Conservation (phyloP, 92 coral and sea anemone species). For the Umimayanthus chanpuru region DNA sequence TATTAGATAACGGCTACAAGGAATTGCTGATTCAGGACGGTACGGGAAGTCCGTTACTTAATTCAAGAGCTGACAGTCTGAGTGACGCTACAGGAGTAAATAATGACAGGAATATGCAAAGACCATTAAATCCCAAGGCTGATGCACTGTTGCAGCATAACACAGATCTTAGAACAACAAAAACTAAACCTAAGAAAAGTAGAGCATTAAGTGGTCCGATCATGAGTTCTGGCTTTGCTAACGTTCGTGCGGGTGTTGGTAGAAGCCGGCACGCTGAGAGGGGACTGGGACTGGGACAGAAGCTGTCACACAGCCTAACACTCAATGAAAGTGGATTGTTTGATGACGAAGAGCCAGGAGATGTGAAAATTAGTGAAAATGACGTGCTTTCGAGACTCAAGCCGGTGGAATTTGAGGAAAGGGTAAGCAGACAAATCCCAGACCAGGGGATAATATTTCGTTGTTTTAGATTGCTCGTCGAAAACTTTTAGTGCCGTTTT, state of each 20-base stretch:
- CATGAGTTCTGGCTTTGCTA: constrained; percentile 33
- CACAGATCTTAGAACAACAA: constrained; percentile 17
- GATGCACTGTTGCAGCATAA: background rate
- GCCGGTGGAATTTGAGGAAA: constrained; percentile 1
- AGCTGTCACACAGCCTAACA: constrained; percentile 20
- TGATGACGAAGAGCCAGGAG: background rate
- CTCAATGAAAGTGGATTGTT: constrained; percentile 3
- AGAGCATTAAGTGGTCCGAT: constrained; percentile 33
- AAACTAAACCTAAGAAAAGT: constrained; percentile 14
- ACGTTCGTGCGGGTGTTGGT: constrained; percentile 9
- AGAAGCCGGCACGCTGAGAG: constrained; percentile 12
- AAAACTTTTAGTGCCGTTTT: too few relatives aligned
- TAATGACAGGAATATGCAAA: background rate
- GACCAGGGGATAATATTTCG: too few relatives aligned
- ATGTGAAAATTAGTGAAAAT: background rate
- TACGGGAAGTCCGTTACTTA: background rate
- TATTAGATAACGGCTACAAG: background rate
- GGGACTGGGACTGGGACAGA: constrained; percentile 7
- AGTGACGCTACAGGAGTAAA: background rate
- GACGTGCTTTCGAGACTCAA: background rate
- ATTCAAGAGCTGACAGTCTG: background rate
- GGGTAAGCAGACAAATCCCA: background rate
- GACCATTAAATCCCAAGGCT: background rate
- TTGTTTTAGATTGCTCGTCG: too few relatives aligned
- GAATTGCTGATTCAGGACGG: background rate